Evolutionary conservation across 2,113 vertebrate species (phyloP), one percentile per base, ranked within the genome.

Genomic region (Lampris incognitus): DNA sequence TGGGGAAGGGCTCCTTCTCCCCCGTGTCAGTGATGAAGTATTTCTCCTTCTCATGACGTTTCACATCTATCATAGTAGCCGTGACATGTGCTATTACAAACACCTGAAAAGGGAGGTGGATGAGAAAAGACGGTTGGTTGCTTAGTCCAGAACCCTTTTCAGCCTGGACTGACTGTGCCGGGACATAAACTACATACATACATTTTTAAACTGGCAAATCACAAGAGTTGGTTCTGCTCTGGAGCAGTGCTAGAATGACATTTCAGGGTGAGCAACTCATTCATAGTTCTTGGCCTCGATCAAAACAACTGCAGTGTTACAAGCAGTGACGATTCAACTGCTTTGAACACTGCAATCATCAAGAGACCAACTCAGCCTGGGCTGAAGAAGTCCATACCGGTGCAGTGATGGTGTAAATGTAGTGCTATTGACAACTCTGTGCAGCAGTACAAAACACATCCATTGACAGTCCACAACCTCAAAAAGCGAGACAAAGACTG

Each of bases 21-120:
- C 95, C 95, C 1, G 89, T 78, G 8, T 84, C 69, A 0, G 91
- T 94, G 51, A 95, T 2, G 50, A 97, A 99, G 81, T 87, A 92
- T 72, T 95, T 97, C 81, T 99, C 96, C 79, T 95, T 92, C 56
- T 96, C 85, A 0, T 93, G 91, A 40, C 80, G 91, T 7, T 78
- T 87, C 67, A 95, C 73, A 59, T 87, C 69, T 71, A 95, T 89
- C 92, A 93, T 95, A 56, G 91, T 91, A 7, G 96, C 96, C n/a
- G 94, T 97, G 78, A 96, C 5, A 54, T 98, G 96, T 9, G 96
- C 96, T 5, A 96, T 36, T 41, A 94, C 0, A 37, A 93, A 74
- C 64, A 97, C 13, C 98, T 99, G 82, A 8, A 79, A 72, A 6
- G 9, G 3, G 9, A 81, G 50, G 64, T 24, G 24, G 66, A 78